Conservation (phyloP, 2,888 invertebrate species). For the Athalia cordata region DNA sequence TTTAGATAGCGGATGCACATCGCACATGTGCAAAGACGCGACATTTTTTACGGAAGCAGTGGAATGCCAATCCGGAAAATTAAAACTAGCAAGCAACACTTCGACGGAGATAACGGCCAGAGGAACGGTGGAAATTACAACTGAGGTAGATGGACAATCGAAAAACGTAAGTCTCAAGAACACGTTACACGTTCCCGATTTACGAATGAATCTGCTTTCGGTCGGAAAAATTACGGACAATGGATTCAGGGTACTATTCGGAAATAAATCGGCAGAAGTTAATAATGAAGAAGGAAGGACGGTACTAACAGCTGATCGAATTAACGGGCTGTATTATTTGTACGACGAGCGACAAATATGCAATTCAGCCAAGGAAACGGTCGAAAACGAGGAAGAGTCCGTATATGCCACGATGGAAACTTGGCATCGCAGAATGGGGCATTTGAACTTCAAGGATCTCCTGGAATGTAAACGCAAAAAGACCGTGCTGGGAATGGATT, state of each 20-base stretch:
- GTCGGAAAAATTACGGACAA: constrained; percentile 1
- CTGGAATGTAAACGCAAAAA: no score
- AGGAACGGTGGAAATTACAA: no score
- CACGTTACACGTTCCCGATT: not conserved
- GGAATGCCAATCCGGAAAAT: no score
- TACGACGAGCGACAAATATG: not conserved
- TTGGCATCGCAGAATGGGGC: no score
- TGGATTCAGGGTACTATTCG: not conserved
- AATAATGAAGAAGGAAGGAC: not conserved
- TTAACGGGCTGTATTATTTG: not conserved
- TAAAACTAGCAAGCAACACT: no score
- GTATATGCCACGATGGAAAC: no score
- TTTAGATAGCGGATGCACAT: not conserved
- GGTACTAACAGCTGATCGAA: not conserved
- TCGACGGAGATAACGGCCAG: no score
- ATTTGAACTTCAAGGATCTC: not conserved
- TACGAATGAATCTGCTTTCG: constrained; percentile 2
- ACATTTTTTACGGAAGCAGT: no score
- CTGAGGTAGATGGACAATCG: not conserved
- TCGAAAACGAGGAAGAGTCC: no score
- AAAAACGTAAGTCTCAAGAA: not conserved
- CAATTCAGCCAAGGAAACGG: no score
- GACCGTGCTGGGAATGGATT: not conserved
- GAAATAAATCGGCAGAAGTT: not conserved
- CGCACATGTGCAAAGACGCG: not conserved